Evolutionary conservation across 2,797 vertebrate species (phyloP).

Genomic region (Epinephelus malabaricus): DNA sequence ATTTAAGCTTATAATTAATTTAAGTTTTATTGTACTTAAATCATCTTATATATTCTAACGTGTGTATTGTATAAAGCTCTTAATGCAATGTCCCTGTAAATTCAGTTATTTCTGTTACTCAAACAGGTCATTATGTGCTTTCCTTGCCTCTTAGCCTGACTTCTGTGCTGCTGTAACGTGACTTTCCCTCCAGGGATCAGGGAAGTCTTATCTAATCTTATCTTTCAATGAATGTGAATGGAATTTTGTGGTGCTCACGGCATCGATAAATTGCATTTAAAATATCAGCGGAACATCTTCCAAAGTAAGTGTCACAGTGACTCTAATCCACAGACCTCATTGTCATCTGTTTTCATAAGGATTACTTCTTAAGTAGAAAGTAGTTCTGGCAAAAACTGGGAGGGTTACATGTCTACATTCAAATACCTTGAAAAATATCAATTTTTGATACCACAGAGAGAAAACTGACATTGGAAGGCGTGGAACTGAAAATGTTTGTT

Average conservation of each 20-base stretch:
- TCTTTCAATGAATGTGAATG: neutral
- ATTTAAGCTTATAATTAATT: no score
- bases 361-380: neutral
- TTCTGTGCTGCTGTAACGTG: neutral
- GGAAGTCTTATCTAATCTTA: neutral
- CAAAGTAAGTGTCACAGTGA: neutral
- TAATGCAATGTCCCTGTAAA: neutral
- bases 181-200: constrained; percentile 5
- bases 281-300: neutral
- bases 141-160: neutral
- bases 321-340: neutral
- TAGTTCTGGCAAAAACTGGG: neutral
- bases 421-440: no score
- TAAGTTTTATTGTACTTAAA: neutral
- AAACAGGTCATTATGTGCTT: neutral
- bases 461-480: no score
- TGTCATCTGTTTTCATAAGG: neutral
- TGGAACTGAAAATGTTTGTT: no score
- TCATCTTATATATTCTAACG: neutral
- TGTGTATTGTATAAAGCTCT: neutral
- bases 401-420: neutral
- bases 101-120: neutral
- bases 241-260: neutral
- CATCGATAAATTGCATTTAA: constrained; percentile 2
- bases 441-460: no score